phyloP scores from a whole-genome alignment of 2,113 vertebrate species.

The Mustelus asterias region DNA sequence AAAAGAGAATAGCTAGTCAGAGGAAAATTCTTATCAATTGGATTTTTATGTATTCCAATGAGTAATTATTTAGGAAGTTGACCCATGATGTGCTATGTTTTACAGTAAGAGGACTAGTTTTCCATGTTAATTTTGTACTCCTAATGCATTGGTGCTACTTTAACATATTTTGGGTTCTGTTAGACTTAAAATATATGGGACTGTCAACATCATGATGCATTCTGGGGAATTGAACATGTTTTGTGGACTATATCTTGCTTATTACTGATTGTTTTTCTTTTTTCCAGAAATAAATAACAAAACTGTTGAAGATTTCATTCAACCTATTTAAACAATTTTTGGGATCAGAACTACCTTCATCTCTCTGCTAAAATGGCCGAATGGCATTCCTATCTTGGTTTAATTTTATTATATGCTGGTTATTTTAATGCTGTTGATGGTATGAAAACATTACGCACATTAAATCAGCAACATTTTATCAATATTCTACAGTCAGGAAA shows the following conservation, averaged over 20 bases:
- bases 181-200: not conserved
- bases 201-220: not conserved
- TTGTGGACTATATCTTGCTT: not conserved
- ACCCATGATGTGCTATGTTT: not conserved
- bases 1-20: not conserved
- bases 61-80: not conserved
- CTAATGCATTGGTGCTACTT: not conserved
- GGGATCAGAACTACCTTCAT: not conserved
- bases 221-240: not conserved
- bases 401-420: not conserved
- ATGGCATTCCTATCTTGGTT: not conserved
- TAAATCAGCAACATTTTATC: conserved; percentile 48
- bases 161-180: not conserved
- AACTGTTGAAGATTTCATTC: conserved; percentile 11
- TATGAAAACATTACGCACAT: conserved; percentile 28
- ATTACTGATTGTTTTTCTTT: not conserved
- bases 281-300: conserved; percentile 14
- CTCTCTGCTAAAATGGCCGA: not conserved
- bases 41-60: not conserved
- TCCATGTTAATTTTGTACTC: not conserved
- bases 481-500: conserved; percentile 49
- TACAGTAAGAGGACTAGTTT: not conserved
- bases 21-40: not conserved
- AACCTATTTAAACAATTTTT: not conserved
- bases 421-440: not conserved